Evolutionary conservation across 2,888 invertebrate species (phyloP).

Genomic region (Acanthoscelides obtectus): DNA sequence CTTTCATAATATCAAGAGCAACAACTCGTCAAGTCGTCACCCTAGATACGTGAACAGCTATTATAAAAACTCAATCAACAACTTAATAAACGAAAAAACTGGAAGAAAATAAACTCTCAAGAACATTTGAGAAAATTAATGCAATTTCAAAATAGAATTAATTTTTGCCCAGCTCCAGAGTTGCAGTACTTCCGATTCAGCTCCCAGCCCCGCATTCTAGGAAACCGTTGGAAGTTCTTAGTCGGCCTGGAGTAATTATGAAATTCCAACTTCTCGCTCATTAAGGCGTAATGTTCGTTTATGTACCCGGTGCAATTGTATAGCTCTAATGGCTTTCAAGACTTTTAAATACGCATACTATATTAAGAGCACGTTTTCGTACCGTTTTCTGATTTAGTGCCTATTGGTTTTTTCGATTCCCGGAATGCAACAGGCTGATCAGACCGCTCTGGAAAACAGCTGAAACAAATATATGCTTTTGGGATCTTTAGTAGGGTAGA

Average conservation of each 20-base stretch:
- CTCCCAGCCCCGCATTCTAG: background rate
- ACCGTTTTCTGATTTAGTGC: background rate
- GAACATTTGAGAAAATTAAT: too few species aligned
- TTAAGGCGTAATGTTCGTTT: slow-evolving; percentile 16
- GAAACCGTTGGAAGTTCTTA: background rate
- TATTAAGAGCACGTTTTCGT: slow-evolving; percentile 31
- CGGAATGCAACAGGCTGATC: background rate
- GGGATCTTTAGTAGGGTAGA: background rate
- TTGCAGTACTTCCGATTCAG: too few species aligned
- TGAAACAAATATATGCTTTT: background rate
- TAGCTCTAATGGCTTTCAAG: slow-evolving; percentile 28
- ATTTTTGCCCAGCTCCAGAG: too few species aligned
- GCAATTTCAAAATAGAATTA: too few species aligned
- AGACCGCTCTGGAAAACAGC: background rate
- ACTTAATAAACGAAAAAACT: too few species aligned
- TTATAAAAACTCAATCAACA: too few species aligned
- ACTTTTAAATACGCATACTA: slow-evolving; percentile 32
- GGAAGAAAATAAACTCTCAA: too few species aligned
- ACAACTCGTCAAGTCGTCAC: too few species aligned
- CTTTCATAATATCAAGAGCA: too few species aligned
- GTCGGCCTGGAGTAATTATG: background rate
- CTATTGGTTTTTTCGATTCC: background rate
- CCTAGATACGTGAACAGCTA: too few species aligned
- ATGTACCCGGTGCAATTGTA: slow-evolving; percentile 8
- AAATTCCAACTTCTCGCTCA: slow-evolving; percentile 14